These are phyloP conservation scores for Danio aesculapii DNA, from an alignment of 2,797 vertebrate genomes.

Conservation along the genomic window DNA sequence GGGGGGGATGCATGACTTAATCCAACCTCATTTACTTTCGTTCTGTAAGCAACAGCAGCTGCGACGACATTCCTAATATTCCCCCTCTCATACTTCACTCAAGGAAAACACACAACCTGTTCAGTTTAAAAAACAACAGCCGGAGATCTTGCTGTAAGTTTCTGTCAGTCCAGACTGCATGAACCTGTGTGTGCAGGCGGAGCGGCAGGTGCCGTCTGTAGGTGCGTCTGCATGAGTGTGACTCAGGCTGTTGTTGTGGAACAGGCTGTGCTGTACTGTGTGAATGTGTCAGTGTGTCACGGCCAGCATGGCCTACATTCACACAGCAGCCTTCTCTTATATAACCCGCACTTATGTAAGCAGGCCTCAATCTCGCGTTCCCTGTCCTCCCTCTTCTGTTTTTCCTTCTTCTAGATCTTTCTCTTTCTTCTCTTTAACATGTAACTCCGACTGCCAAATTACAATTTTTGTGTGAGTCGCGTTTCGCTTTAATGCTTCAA, in stretches of 20 bases:
- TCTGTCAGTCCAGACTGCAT: constrained; percentile 5
- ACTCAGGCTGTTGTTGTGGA: constrained; percentile 16
- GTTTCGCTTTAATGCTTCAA: no score
- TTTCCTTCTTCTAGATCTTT: constrained; percentile 4
- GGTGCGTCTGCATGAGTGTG: constrained; percentile 11
- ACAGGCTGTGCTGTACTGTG: constrained; percentile 42
- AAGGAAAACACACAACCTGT: no score
- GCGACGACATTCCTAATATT: background rate
- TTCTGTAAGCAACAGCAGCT: no score
- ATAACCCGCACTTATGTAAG: constrained; percentile 46
- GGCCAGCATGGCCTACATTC: constrained; percentile 56
- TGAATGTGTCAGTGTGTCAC: constrained; percentile 45
- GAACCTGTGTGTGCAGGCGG: background rate
- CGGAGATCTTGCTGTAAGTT: constrained; percentile 22
- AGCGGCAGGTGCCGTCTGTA: background rate
- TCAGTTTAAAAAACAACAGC: background rate
- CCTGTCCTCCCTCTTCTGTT: background rate
- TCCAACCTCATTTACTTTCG: background rate
- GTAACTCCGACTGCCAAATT: background rate
- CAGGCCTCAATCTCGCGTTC: constrained; percentile 27
- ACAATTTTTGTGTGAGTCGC: background rate
- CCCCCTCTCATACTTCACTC: no score
- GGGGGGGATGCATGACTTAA: background rate
- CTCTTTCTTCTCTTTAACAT: background rate
- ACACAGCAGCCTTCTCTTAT: constrained; percentile 35